A percentile compares a stretch with the other conserved stretches of the same genome.
phyloP scores from a whole-genome alignment of 2,113 vertebrate species.

The Nicator chloris region DNA sequence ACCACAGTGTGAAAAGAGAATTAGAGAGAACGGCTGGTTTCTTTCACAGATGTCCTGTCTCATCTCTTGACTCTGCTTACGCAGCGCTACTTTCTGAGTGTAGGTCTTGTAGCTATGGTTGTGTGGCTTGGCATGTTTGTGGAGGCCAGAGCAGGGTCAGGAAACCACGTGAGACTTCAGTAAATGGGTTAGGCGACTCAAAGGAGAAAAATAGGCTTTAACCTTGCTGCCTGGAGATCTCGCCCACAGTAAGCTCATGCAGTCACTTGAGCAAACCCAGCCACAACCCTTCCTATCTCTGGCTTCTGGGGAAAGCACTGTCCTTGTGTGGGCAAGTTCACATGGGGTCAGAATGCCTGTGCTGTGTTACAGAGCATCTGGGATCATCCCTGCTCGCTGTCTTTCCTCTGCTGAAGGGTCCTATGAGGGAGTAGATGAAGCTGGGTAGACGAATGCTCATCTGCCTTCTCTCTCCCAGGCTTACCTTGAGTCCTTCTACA shows the following conservation, averaged over 20 bases:
- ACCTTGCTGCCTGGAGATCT: not conserved
- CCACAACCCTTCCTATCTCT: not conserved
- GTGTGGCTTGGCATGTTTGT: conserved; percentile 51
- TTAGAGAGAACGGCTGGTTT: not conserved
- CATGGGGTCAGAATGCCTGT: not conserved
- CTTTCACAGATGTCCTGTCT: conserved; percentile 46
- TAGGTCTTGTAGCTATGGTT: not conserved
- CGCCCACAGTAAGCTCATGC: not conserved
- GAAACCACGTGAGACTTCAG: conserved; percentile 5
- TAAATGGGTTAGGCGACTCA: not conserved
- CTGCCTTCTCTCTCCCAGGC: conserved; percentile 72
- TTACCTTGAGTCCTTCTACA: conserved; percentile 96
- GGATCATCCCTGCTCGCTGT: not conserved
- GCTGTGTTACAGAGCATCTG: not conserved
- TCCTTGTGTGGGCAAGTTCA: not conserved
- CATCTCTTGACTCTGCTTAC: conserved; percentile 35
- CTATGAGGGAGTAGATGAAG: not conserved
- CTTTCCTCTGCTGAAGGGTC: not conserved
- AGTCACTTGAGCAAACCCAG: not conserved
- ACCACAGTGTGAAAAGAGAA: not conserved
- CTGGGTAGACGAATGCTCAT: not conserved
- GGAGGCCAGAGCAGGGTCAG: conserved; percentile 35
- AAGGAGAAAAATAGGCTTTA: not conserved
- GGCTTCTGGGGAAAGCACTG: not conserved
- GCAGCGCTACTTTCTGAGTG: not conserved